Percentiles rank a stretch among this genome's conserved stretches.
Conservation (phyloP, 1,140 invertebrate genomes). For the Micrasema longulum region DNA sequence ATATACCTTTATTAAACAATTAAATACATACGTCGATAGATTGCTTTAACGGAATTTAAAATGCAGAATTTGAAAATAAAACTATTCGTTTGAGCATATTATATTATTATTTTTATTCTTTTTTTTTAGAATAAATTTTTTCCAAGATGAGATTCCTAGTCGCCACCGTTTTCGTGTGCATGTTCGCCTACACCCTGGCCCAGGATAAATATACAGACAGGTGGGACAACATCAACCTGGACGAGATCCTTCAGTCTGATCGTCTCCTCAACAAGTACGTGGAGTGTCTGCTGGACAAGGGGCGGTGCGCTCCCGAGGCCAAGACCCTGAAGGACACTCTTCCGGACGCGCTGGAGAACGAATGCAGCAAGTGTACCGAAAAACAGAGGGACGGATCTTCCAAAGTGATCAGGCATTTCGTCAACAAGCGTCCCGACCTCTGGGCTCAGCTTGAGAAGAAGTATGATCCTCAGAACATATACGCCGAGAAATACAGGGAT, state of each 20-base stretch:
- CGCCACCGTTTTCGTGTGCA: constrained; percentile 56
- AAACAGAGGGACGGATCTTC: constrained; percentile 70
- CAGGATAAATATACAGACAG: constrained; percentile 75
- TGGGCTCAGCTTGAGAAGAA: constrained; percentile 73
- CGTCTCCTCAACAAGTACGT: constrained; percentile 78
- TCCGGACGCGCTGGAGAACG: constrained; percentile 74
- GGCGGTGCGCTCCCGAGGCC: constrained; percentile 78
- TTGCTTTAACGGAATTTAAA: too few species aligned
- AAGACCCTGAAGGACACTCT: constrained; percentile 77
- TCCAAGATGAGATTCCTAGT: constrained; percentile 60
- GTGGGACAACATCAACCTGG: constrained; percentile 80
- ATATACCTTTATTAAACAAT: too few species aligned
- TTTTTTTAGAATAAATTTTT: too few species aligned
- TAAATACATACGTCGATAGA: too few species aligned
- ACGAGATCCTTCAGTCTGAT: constrained; percentile 77
- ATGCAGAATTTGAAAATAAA: too few species aligned
- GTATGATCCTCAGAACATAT: too few species aligned
- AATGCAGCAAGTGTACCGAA: constrained; percentile 75
- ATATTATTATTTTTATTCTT: too few species aligned
- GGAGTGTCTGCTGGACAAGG: constrained; percentile 77
- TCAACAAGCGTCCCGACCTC: constrained; percentile 71
- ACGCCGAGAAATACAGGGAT: too few species aligned
- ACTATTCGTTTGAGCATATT: too few species aligned
- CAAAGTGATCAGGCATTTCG: constrained; percentile 68
- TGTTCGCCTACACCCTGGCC: constrained; percentile 59